Evolutionary conservation across 2,888 invertebrate genomes (phyloP), one percentile per base, ranked within the genome.

Genomic region (Apodemia duryi): DNA sequence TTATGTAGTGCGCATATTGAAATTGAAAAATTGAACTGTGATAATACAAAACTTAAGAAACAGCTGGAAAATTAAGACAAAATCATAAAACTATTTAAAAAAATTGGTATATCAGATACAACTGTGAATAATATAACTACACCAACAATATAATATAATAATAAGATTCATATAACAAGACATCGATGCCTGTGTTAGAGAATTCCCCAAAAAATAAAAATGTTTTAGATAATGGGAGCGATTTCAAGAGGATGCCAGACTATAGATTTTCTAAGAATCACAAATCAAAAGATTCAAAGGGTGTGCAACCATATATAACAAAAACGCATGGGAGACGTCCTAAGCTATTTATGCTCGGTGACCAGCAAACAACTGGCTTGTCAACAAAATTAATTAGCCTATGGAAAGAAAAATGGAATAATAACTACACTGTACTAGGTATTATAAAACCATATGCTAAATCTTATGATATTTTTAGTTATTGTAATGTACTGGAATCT

Each of bases 51-150:
- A n/a, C n/a, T 49, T 49, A 49, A 49, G n/a, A 49, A 49, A n/a
- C 46, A 49, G n/a, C 6, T 49, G 6, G 46, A 49, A 49, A 49
- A 49, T n/a, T n/a, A n/a, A n/a, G 46, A 49, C n/a, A 49, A 49
- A 49, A 49, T 49, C n/a, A 49, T 49, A 6, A 49, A 49, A n/a
- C n/a, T 49, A 49, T 49, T 49, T 49, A 49, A 49, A 49, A 49
- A 49, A 49, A 49, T 49, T n/a, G 46, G 46, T n/a, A 10, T 49
- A n/a, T n/a, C 46, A 49, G 46, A 49, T 6, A n/a, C 5, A 49
- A 49, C 2, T 49, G 13, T 49, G 2, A 49, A n/a, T 49, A 49
- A 49, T 5, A 49, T 49, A 49, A 49, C 13, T 3, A 49, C n/a
- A n/a, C n/a, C n/a, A n/a, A n/a, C n/a, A n/a, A n/a, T n/a, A n/a